phyloP scores from a whole-genome alignment of 2,888 invertebrate species.

The Melieria omissa region DNA sequence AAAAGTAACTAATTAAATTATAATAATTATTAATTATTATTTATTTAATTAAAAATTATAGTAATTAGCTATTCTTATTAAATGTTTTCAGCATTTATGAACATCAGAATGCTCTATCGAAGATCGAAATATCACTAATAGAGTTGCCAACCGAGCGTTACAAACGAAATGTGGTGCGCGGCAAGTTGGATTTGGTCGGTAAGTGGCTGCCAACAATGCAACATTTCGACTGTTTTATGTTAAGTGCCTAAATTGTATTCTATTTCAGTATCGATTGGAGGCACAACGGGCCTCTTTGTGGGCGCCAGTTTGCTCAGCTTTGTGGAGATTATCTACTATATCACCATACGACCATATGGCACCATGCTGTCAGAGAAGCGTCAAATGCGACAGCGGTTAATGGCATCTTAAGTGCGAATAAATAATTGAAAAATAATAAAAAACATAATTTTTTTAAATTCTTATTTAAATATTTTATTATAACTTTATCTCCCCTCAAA shows the following conservation, averaged over 20 bases:
- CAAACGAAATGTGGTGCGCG: slow-evolving; percentile 78
- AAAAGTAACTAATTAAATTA: too few relatives aligned
- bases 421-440: background rate
- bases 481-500: too few relatives aligned
- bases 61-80: background rate
- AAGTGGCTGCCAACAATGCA: slow-evolving; percentile 51
- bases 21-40: background rate
- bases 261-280: slow-evolving; percentile 74
- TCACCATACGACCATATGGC: slow-evolving; percentile 66
- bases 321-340: slow-evolving; percentile 73
- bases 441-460: too few relatives aligned
- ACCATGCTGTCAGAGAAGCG: slow-evolving; percentile 53
- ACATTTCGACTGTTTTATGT: background rate
- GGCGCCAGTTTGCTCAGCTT: slow-evolving; percentile 77
- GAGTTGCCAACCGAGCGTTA: slow-evolving; percentile 77
- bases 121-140: slow-evolving; percentile 73
- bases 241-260: background rate
- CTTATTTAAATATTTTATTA: too few relatives aligned
- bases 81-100: slow-evolving; percentile 51
- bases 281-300: slow-evolving; percentile 74
- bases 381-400: slow-evolving; percentile 37
- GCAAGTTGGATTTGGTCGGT: slow-evolving; percentile 80
- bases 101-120: slow-evolving; percentile 59
- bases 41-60: background rate
- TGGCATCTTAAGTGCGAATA: slow-evolving; percentile 18